phyloP scores from a whole-genome alignment of 2,888 invertebrate genomes.

The Laspeyria flexula region DNA sequence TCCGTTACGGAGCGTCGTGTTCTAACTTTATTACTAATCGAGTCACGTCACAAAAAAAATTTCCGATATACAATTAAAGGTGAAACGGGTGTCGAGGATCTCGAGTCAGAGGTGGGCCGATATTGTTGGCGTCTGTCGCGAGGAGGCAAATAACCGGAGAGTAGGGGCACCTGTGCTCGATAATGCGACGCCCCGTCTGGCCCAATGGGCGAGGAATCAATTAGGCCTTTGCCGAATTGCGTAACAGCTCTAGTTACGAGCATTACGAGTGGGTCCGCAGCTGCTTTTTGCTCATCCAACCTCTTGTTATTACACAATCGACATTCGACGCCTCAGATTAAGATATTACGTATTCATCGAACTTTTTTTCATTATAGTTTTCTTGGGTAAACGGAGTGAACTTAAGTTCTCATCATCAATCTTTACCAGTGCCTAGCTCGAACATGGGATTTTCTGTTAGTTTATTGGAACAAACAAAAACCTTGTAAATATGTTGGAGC shows the following conservation, averaged over 20 bases:
- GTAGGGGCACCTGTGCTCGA: constrained; percentile 80
- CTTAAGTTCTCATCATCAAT: background rate
- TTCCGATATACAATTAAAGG: constrained; percentile 80
- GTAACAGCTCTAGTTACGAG: constrained; percentile 83
- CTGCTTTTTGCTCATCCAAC: constrained; percentile 83
- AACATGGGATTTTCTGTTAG: background rate
- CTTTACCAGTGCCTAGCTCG: background rate
- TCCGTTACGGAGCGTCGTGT: constrained; percentile 65
- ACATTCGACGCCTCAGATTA: constrained; percentile 79
- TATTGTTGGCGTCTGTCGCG: constrained; percentile 71
- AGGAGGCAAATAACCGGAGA: constrained; percentile 75
- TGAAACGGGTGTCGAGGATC: constrained; percentile 69
- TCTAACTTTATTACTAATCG: constrained; percentile 75
- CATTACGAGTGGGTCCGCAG: constrained; percentile 77
- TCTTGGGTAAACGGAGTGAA: constrained; percentile 43
- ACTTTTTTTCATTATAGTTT: constrained; percentile 67
- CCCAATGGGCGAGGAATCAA: constrained; percentile 84
- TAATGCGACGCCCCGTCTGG: constrained; percentile 83
- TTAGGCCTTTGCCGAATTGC: constrained; percentile 83
- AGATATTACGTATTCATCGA: constrained; percentile 78
- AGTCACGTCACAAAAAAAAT: constrained; percentile 77
- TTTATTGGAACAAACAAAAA: constrained; percentile 3
- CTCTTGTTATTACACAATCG: constrained; percentile 82
- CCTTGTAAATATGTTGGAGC: background rate
- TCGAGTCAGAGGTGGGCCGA: constrained; percentile 67